Percentiles rank a stretch among this genome's conserved stretches.
These are phyloP conservation scores for Plecotus auritus DNA, from an alignment of 2,113 vertebrate species.

Conservation along the genomic window DNA sequence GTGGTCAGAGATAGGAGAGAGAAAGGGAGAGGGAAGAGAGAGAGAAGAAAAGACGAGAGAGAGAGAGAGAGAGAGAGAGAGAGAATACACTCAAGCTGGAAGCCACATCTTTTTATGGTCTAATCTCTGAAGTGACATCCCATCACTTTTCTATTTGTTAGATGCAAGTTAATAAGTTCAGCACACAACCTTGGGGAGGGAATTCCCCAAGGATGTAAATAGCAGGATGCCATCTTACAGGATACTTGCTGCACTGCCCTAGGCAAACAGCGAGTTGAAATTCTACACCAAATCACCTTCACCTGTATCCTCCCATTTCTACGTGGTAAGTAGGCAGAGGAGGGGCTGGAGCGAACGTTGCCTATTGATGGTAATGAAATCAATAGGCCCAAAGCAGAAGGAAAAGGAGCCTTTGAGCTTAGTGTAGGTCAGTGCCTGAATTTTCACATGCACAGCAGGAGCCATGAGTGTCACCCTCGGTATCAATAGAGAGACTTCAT, in stretches of 20 bases:
- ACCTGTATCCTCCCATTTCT: neutral
- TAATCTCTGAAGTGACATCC: neutral
- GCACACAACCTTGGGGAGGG: neutral
- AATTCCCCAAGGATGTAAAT: neutral
- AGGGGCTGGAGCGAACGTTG: neutral
- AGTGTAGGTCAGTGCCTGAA: neutral
- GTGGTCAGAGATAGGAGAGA: neutral
- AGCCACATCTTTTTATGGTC: neutral
- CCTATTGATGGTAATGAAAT: neutral
- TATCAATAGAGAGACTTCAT: neutral
- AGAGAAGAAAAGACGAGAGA: neutral
- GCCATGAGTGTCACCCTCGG: neutral
- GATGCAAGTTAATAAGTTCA: neutral
- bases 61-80: neutral
- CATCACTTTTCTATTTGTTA: neutral
- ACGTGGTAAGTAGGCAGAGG: neutral
- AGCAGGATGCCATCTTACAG: neutral
- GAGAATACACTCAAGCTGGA: neutral
- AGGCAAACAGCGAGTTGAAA: neutral
- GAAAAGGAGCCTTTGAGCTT: neutral
- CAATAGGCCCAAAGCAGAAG: neutral
- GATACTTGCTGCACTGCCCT: neutral
- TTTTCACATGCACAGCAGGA: neutral
- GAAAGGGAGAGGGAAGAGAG: neutral
- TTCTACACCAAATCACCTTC: neutral